Evolutionary conservation across 1,140 invertebrate genomes (phyloP).

Genomic region (Solenopsis invicta): DNA sequence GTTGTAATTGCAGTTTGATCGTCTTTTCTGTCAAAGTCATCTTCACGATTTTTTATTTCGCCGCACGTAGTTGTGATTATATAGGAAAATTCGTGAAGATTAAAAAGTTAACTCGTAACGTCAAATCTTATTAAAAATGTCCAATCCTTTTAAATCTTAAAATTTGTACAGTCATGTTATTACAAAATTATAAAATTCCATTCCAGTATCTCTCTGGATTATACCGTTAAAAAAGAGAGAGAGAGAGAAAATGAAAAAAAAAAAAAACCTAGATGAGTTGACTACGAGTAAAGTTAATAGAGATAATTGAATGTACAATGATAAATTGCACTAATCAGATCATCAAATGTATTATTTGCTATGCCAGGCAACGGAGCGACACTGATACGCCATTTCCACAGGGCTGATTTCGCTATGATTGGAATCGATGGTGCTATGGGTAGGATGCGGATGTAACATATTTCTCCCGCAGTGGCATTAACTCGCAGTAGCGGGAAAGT

Average conservation of each 20-base stretch:
- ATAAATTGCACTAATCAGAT: background rate
- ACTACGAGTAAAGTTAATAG: background rate
- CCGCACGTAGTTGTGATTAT: background rate
- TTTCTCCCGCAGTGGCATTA: slow-evolving; percentile 16
- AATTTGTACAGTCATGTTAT: background rate
- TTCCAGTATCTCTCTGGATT: background rate
- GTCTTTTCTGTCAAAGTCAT: background rate
- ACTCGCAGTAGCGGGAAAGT: slow-evolving; percentile 29
- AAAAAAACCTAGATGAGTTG: background rate
- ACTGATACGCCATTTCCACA: background rate
- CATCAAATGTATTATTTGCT: background rate
- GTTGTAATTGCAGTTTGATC: background rate
- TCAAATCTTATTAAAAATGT: background rate
- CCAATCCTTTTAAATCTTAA: slow-evolving; percentile 7
- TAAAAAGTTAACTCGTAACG: background rate
- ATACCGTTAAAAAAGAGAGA: background rate
- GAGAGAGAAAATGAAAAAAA: background rate
- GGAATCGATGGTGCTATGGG: background rate
- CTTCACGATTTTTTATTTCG: background rate
- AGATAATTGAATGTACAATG: background rate
- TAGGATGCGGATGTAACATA: background rate
- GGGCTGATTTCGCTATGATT: background rate
- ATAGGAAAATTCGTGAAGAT: background rate
- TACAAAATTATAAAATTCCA: background rate
- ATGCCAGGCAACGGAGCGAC: background rate